phyloP scores from a whole-genome alignment of 2,888 invertebrate species.

The Drosophila meridionalis region DNA sequence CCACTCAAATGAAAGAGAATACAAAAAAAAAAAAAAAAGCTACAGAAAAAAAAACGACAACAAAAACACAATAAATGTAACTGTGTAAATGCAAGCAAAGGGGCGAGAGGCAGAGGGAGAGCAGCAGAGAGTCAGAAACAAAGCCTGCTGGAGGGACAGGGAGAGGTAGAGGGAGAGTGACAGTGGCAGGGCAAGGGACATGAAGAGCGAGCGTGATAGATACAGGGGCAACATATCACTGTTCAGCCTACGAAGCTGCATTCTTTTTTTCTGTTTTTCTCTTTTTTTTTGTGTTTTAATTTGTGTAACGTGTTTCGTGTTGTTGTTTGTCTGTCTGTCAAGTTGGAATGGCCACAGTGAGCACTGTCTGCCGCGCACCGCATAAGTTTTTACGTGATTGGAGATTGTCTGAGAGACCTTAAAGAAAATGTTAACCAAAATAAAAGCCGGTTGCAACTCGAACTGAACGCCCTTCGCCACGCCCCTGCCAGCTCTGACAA shows the following conservation, averaged over 20 bases:
- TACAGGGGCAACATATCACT: constrained; percentile 35
- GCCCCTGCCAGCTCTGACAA: constrained; percentile 3
- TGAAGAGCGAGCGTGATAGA: constrained; percentile 2
- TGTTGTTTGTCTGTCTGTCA: constrained; percentile 31
- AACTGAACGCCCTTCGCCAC: constrained; percentile 1
- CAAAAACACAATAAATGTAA: constrained; percentile 29
- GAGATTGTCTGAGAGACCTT: constrained; percentile 14
- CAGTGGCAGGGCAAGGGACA: neutral
- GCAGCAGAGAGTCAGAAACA: neutral
- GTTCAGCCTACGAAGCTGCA: constrained; percentile 29
- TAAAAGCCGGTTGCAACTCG: constrained; percentile 7
- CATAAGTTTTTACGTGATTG: constrained; percentile 6
- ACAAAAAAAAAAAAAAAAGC: constrained; percentile 20
- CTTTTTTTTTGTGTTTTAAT: constrained; percentile 39
- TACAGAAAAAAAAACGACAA: constrained; percentile 8
- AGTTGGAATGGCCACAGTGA: constrained; percentile 25
- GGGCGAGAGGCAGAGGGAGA: neutral
- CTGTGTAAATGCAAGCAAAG: constrained; percentile 22
- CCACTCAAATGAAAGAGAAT: constrained; percentile 29
- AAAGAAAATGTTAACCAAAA: constrained; percentile 3
- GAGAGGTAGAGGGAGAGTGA: neutral
- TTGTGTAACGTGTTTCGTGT: constrained; percentile 67
- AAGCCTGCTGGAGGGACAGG: neutral
- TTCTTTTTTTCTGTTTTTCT: neutral
- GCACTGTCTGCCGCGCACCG: constrained; percentile 10